These are phyloP conservation scores for Oreochromis mossambicus DNA, from an alignment of 2,797 vertebrate genomes.

Conservation along the genomic window DNA sequence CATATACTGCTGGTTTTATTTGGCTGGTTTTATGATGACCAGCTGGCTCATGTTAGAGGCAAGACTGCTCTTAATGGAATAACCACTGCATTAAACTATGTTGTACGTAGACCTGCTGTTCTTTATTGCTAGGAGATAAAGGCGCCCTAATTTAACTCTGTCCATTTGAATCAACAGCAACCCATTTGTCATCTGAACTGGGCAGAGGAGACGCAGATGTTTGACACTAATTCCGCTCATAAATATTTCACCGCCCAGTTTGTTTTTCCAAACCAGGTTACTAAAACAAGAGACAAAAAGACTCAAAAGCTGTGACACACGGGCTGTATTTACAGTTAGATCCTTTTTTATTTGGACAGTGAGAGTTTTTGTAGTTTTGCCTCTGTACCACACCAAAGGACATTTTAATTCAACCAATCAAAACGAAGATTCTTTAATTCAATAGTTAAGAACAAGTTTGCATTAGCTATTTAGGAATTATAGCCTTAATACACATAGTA, in stretches of 20 bases:
- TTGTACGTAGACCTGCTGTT: background rate
- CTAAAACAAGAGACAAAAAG: background rate
- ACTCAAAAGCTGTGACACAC: background rate
- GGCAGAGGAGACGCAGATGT: conserved; percentile 5
- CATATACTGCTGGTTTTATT: background rate
- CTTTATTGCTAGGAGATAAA: conserved; percentile 34
- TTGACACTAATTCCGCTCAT: conserved; percentile 22
- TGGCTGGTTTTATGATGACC: background rate
- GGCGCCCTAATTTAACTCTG: conserved; percentile 1
- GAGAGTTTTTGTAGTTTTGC: background rate
- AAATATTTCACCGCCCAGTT: conserved; percentile 14
- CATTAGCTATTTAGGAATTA: background rate
- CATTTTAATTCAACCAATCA: background rate
- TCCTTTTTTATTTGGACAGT: background rate
- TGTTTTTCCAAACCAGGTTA: background rate
- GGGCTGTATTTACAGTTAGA: background rate
- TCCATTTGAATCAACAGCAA: conserved; percentile 13
- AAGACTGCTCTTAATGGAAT: background rate
- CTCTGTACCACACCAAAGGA: background rate
- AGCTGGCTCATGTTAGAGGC: background rate
- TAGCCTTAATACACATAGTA: background rate
- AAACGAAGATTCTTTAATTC: rapidly evolving
- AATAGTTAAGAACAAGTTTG: background rate
- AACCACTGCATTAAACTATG: background rate
- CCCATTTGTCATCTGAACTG: conserved; percentile 17